These are phyloP conservation scores for Nomada fabriciana DNA, from an alignment of 2,888 invertebrate genomes.

Conservation along the genomic window DNA sequence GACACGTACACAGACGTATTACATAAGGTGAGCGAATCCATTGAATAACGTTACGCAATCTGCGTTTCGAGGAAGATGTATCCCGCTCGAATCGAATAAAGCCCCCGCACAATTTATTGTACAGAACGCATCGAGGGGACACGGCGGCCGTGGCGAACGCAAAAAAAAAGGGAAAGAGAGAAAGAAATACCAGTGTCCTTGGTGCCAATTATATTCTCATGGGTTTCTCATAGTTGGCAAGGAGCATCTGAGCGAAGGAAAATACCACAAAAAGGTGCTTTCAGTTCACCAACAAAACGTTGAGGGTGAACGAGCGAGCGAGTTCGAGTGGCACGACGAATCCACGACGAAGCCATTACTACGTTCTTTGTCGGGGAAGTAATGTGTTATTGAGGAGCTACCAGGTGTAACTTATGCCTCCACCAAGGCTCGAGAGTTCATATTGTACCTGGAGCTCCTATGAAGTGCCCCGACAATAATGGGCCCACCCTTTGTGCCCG, in stretches of 20 bases:
- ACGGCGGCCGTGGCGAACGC: neutral
- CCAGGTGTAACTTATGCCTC: constrained; percentile 78
- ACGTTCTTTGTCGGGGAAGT: constrained; percentile 64
- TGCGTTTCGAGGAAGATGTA: neutral
- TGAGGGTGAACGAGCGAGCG: constrained; percentile 44
- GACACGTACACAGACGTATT: too few relatives aligned
- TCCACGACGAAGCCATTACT: constrained; percentile 68
- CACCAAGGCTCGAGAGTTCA: constrained; percentile 70
- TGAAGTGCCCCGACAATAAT: constrained; percentile 74
- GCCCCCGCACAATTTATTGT: constrained; percentile 9
- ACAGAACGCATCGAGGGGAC: neutral
- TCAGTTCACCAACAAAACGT: constrained; percentile 64
- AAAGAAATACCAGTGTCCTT: neutral
- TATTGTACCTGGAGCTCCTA: constrained; percentile 71
- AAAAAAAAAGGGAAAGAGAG: too few relatives aligned
- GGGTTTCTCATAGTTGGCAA: constrained; percentile 59
- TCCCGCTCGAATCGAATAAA: neutral
- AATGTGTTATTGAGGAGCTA: constrained; percentile 77
- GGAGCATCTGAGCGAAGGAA: constrained; percentile 40
- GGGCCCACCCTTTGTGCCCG: constrained; percentile 73
- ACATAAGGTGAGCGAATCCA: too few relatives aligned
- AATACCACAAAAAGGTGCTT: constrained; percentile 63
- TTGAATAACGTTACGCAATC: neutral
- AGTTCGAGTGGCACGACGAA: constrained; percentile 64
- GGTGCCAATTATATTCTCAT: constrained; percentile 80